Conservation (phyloP, 2,888 invertebrate species). For the Eurytoma californica region DNA sequence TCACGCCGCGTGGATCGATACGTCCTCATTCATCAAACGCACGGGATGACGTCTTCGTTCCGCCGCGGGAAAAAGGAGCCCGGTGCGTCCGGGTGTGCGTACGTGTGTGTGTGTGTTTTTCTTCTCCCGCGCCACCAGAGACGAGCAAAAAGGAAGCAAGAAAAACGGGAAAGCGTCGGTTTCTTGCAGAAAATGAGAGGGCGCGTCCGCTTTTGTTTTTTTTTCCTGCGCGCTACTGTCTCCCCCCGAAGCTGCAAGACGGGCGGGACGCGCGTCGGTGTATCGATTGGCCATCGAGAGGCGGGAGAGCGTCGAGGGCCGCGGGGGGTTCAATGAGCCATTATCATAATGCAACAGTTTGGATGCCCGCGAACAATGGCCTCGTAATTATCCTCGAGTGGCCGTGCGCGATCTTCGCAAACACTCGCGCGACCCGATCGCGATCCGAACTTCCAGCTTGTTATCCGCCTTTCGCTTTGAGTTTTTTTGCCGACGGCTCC, state of each 20-base stretch:
- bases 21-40: slow-evolving; percentile 58
- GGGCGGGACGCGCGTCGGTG: background rate
- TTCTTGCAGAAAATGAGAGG: background rate
- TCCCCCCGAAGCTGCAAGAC: background rate
- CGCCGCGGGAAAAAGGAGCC: slow-evolving; percentile 1
- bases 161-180: background rate
- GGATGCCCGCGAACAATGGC: slow-evolving; percentile 17
- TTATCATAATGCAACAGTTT: slow-evolving; percentile 57
- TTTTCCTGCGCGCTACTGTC: too few relatives aligned
- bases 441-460: background rate
- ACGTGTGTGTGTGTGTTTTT: too few relatives aligned
- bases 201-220: too few relatives aligned
- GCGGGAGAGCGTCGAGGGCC: slow-evolving; percentile 2
- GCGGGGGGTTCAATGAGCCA: slow-evolving; percentile 48
- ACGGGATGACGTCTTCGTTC: slow-evolving; percentile 37
- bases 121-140: too few relatives aligned
- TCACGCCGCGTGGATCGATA: slow-evolving; percentile 58
- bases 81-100: too few relatives aligned
- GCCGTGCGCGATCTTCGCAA: slow-evolving; percentile 4
- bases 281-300: slow-evolving; percentile 36
- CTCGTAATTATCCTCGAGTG: slow-evolving; percentile 39
- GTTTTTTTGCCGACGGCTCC: background rate
- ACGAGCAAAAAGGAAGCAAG: background rate
- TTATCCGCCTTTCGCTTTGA: background rate
- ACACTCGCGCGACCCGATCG: background rate